A percentile compares a stretch with the other conserved stretches of the same genome.
phyloP scores from a whole-genome alignment of 1,140 invertebrate genomes.

The Conus ventricosus region DNA sequence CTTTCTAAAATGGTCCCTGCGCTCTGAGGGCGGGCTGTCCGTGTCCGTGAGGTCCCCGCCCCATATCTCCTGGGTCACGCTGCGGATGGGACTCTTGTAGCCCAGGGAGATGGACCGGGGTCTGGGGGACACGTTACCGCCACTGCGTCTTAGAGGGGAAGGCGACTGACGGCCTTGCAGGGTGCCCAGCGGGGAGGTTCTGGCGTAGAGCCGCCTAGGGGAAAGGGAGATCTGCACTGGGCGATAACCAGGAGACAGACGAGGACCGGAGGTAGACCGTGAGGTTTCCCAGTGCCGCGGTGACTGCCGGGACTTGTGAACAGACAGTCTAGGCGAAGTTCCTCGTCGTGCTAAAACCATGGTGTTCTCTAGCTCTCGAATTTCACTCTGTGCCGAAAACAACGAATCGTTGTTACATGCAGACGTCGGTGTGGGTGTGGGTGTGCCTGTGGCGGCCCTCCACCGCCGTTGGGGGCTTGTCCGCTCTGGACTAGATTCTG shows the following conservation, averaged over 20 bases:
- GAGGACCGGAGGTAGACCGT: neutral
- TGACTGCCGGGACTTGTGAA: neutral
- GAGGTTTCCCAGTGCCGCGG: slow-evolving; percentile 8
- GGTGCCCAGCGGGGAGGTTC: neutral
- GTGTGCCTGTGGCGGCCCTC: neutral
- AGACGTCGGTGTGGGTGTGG: neutral
- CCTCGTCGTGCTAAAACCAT: slow-evolving; percentile 22
- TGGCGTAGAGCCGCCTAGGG: neutral
- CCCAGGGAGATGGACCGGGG: slow-evolving; percentile 53
- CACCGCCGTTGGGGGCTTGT: neutral
- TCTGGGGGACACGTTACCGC: neutral
- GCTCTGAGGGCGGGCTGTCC: slow-evolving; percentile 45
- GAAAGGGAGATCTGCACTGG: neutral
- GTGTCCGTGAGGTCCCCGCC: slow-evolving; percentile 52
- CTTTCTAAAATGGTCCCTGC: slow-evolving; percentile 51
- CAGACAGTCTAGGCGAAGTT: neutral
- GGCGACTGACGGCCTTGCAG: neutral
- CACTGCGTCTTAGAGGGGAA: neutral
- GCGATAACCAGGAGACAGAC: neutral
- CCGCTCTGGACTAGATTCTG: neutral
- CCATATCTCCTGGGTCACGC: slow-evolving; percentile 66
- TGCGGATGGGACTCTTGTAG: slow-evolving; percentile 64
- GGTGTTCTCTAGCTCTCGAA: slow-evolving; percentile 20
- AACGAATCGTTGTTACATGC: neutral
- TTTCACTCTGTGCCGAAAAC: slow-evolving; percentile 13